These are phyloP conservation scores for Phalanger gymnotis DNA, from an alignment of 2,797 vertebrate genomes.

Conservation along the genomic window DNA sequence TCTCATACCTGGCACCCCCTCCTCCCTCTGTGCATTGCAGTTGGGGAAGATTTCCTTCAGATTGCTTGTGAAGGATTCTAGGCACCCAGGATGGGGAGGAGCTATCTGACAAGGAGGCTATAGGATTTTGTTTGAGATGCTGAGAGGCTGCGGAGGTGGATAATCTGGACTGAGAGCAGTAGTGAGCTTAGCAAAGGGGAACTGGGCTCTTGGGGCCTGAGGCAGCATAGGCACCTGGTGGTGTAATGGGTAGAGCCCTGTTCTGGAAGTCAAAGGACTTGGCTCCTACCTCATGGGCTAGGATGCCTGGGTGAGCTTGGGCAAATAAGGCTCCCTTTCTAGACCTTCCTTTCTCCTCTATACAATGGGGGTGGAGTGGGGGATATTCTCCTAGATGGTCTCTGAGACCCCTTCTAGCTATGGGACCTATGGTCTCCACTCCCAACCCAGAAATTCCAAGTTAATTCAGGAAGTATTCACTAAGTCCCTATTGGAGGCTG, in stretches of 20 bases:
- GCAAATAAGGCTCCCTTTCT: too few relatives aligned
- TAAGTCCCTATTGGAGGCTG: too few relatives aligned
- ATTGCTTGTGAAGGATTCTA: neutral
- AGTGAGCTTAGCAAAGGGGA: too few relatives aligned
- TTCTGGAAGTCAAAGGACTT: neutral
- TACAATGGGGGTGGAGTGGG: neutral
- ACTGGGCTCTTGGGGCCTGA: too few relatives aligned
- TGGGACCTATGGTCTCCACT: neutral
- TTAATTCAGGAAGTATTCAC: neutral
- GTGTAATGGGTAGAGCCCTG: neutral
- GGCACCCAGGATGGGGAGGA: neutral
- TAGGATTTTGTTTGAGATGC: neutral
- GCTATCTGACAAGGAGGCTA: neutral
- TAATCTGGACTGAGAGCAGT: neutral
- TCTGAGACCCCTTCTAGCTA: neutral
- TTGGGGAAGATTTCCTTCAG: neutral
- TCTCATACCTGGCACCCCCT: neutral
- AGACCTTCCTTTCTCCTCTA: neutral
- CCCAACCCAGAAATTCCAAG: neutral
- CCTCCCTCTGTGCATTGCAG: neutral
- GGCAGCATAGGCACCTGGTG: neutral
- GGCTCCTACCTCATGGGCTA: neutral
- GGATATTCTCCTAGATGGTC: too few relatives aligned
- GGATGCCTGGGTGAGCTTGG: neutral
- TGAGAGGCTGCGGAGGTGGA: neutral